phyloP scores from a whole-genome alignment of 2,888 invertebrate species.

The Oxyscelio sp. region DNA sequence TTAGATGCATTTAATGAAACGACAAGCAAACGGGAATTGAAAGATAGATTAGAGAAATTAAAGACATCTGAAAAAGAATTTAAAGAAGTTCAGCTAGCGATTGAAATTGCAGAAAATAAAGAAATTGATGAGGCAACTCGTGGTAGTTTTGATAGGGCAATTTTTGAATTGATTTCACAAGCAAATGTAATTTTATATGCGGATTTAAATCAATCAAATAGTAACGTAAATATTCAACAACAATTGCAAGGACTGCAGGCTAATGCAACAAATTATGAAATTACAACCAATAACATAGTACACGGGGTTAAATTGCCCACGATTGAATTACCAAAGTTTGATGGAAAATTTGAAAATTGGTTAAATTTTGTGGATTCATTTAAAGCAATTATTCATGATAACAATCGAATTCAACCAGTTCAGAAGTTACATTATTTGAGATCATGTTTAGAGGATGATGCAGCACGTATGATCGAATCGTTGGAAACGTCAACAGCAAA shows the following conservation, averaged over 20 bases:
- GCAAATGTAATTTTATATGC: background rate
- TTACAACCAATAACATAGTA: no score
- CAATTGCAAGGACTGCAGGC: no score
- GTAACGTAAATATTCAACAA: background rate
- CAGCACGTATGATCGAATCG: constrained; percentile 31
- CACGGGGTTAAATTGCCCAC: background rate
- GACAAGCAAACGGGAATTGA: background rate
- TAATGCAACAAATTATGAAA: no score
- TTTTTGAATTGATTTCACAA: constrained; percentile 1
- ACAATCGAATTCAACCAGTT: constrained; percentile 39
- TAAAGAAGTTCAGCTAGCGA: background rate
- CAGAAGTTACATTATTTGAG: no score
- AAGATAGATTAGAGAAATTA: background rate
- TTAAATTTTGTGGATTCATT: no score
- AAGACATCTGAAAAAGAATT: background rate
- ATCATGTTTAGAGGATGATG: constrained; percentile 26
- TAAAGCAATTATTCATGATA: no score
- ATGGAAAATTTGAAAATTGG: no score
- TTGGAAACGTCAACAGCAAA: constrained; percentile 32
- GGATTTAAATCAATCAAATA: no score
- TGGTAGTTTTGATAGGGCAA: background rate
- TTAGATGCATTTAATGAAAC: background rate
- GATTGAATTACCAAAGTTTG: no score
- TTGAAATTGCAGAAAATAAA: background rate
- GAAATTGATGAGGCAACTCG: background rate